Base-by-base conservation (phyloP, 2,797 vertebrate genomes). In the Lophius americanus region DNA sequence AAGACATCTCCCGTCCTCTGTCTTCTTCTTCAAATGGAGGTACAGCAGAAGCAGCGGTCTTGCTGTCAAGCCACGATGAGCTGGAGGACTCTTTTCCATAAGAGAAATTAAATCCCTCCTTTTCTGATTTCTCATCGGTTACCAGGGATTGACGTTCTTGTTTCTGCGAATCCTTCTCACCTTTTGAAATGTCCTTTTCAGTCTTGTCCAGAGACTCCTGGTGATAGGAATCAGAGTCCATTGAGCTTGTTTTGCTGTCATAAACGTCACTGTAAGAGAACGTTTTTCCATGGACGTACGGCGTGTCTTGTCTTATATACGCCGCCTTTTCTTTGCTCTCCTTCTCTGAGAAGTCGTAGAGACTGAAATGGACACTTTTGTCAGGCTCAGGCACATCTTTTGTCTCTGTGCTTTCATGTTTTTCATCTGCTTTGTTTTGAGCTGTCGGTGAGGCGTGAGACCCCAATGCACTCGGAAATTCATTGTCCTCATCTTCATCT, bases 221-320 rank as follows among this genome's bases (percentile, higher is more conserved):
- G 33, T 43, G 70, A 78, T 83, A 93, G 2, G 83, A 91, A 60
- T 92, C 90, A 0, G 87, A 91, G 54, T 94, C 94, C 70, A 84
- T 54, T 0, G 92, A 92, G 87, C 92, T 92, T 37, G 89, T 85
- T 79, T 92, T 94, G 60, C 94, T 95, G 85, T 96, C 95, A 42
- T 97, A 98, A 73, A 97, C 89, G 70, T 98, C 97, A 42, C 96
- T 83, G 12, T 99, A 99, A 37, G 95, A 96, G 87, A 99, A 99
- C 23, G 93, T 97, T 73, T 96, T 98, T 49, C 96, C 95, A 0
- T 95, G 95, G 0, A 97, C 96, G 32, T 97, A 99, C 3, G 98
- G 98, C 0, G 98, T 99, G 88, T 96, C 95, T 81, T 98, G 97
- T 71, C 97, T 94, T 62, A 95, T 94, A 73, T 97, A 96, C 0